Conservation (phyloP, 92 coral and sea anemone species). For the Desmophyllum pertusum region DNA sequence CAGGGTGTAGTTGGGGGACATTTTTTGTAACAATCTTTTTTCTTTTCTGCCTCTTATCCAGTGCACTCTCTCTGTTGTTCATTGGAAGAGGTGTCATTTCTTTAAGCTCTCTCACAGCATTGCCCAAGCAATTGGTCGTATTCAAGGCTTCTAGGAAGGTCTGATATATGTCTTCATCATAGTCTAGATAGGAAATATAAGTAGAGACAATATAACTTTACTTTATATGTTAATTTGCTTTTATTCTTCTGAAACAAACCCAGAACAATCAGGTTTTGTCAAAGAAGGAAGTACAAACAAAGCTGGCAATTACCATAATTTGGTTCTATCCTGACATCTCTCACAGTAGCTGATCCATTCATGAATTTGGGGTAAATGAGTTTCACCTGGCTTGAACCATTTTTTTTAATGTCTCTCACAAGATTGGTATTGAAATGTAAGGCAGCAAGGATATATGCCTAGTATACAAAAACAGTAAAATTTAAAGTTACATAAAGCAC, state of each 20-base stretch:
- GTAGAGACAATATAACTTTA: neutral
- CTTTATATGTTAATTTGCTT: neutral
- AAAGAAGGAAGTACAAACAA: neutral
- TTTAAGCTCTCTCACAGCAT: neutral
- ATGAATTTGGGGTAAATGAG: slow-evolving; percentile 40
- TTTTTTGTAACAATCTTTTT: neutral
- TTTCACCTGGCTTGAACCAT: slow-evolving; percentile 32
- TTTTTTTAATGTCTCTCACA: slow-evolving; percentile 16
- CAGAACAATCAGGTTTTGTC: neutral
- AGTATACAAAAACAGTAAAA: neutral
- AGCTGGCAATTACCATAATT: slow-evolving; percentile 43
- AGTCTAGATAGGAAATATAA: neutral
- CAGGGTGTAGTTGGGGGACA: neutral
- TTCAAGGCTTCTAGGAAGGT: neutral
- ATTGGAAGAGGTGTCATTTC: neutral
- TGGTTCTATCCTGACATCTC: slow-evolving; percentile 43
- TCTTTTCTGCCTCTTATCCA: neutral
- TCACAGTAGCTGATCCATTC: slow-evolving; percentile 40
- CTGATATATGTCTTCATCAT: neutral
- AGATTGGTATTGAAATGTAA: slow-evolving; percentile 42
- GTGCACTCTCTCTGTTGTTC: slow-evolving; percentile 7
- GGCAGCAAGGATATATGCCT: slow-evolving; percentile 41
- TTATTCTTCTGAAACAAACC: too few relatives aligned
- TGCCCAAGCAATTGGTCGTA: neutral
- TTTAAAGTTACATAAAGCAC: too few relatives aligned